Conservation (phyloP, 2,113 vertebrate genomes). For the Ptychochromis oligacanthus region DNA sequence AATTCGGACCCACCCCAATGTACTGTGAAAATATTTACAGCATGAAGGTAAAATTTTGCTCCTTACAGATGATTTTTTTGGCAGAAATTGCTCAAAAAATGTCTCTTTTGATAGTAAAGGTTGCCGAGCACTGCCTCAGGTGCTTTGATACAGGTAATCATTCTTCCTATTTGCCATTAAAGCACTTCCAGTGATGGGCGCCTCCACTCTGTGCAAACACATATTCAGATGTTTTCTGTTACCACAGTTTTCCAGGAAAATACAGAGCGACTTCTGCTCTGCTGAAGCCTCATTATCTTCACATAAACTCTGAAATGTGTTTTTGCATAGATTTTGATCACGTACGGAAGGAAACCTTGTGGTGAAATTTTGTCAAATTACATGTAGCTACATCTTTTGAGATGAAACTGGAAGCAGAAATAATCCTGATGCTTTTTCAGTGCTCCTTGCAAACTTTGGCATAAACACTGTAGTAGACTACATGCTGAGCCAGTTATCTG, state of each 20-base stretch:
- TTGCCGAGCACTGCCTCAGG: background rate
- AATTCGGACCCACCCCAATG: background rate
- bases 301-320: background rate
- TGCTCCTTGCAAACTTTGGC: no score
- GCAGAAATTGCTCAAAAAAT: background rate
- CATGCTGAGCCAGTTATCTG: no score
- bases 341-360: background rate
- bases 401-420: background rate
- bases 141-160: background rate
- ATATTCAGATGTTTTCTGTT: background rate
- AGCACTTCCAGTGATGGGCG: background rate
- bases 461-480: no score
- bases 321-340: background rate
- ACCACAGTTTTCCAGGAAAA: background rate
- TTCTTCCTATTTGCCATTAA: background rate
- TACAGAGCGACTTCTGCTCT: slow-evolving; percentile 4
- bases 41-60: fast-evolving
- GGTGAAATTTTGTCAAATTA: background rate
- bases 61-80: background rate
- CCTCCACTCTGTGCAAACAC: background rate
- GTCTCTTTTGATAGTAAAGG: background rate
- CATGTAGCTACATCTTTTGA: background rate
- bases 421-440: no score
- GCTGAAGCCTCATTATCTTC: background rate
- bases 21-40: background rate